Evolutionary conservation across 2,797 vertebrate genomes (phyloP).

Genomic region (Lerista edwardsae): DNA sequence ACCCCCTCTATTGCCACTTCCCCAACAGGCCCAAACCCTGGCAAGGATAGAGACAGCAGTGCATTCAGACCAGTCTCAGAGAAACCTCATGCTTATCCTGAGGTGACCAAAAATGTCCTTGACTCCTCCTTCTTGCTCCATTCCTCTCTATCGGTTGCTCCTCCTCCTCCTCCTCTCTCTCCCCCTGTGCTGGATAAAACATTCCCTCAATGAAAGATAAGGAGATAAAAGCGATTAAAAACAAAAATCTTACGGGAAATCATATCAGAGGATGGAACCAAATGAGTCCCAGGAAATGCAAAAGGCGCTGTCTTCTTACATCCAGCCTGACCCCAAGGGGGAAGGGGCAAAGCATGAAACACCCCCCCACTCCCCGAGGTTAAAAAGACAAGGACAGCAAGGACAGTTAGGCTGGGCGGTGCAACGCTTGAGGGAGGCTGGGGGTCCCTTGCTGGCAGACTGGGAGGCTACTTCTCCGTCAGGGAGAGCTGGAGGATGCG

Average conservation of each 20-base stretch:
- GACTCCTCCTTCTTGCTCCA: neutral
- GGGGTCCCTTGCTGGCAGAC: neutral
- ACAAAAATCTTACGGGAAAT: conserved; percentile 38
- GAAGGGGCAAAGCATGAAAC: conserved; percentile 21
- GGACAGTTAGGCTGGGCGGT: conserved; percentile 18
- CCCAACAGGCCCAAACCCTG: neutral
- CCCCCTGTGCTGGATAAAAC: conserved; percentile 19
- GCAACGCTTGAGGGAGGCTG: conserved; percentile 26
- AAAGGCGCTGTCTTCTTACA: conserved; percentile 16
- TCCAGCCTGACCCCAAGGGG: neutral
- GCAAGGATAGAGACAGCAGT: conserved; percentile 1
- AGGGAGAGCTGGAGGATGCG: conserved; percentile 91
- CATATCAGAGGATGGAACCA: conserved; percentile 15
- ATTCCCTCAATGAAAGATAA: conserved; percentile 21
- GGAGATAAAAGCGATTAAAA: conserved; percentile 18
- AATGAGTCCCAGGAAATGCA: conserved; percentile 3
- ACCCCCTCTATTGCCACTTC: neutral
- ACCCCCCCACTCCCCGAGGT: neutral
- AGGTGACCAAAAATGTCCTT: neutral
- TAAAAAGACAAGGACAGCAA: conserved; percentile 33
- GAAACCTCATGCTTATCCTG: neutral
- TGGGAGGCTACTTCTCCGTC: conserved; percentile 86
- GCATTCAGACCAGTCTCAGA: neutral
- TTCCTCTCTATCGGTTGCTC: neutral
- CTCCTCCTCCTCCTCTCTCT: neutral